These are phyloP conservation scores for Spisula subtruncata DNA, from an alignment of 2,888 invertebrate genomes.

Conservation along the genomic window DNA sequence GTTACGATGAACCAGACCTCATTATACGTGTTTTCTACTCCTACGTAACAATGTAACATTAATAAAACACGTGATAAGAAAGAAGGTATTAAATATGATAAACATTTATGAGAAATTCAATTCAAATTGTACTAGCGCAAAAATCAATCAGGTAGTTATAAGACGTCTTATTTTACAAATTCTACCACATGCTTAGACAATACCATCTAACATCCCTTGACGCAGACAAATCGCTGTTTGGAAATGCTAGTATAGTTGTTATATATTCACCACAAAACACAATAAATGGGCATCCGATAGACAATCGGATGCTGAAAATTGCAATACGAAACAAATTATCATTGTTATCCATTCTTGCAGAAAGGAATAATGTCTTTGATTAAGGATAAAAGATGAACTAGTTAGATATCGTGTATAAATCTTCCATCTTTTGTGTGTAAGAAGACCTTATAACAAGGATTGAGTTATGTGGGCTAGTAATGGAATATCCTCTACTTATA, in stretches of 20 bases:
- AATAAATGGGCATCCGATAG: constrained; percentile 41
- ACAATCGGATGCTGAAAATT: constrained; percentile 38
- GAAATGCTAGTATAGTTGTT: neutral
- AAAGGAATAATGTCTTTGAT: constrained; percentile 29
- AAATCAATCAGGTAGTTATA: neutral
- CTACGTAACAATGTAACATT: too few species aligned
- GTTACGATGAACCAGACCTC: too few species aligned
- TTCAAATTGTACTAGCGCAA: neutral
- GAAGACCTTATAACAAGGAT: neutral
- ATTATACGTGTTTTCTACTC: too few species aligned
- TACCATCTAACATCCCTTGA: neutral
- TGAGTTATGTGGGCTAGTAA: neutral
- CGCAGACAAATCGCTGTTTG: neutral
- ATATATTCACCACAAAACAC: constrained; percentile 13
- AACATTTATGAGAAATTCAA: too few species aligned
- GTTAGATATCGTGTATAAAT: neutral
- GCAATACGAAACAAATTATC: constrained; percentile 50
- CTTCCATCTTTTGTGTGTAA: neutral
- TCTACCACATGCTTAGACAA: neutral
- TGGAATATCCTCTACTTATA: neutral
- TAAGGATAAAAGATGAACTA: constrained; percentile 16
- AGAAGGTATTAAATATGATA: too few species aligned
- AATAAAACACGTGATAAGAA: too few species aligned
- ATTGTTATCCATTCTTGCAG: constrained; percentile 41
- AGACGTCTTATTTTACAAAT: constrained; percentile 2